Evolutionary conservation across 2,888 invertebrate genomes (phyloP).

Genomic region (Folsomia candida): DNA sequence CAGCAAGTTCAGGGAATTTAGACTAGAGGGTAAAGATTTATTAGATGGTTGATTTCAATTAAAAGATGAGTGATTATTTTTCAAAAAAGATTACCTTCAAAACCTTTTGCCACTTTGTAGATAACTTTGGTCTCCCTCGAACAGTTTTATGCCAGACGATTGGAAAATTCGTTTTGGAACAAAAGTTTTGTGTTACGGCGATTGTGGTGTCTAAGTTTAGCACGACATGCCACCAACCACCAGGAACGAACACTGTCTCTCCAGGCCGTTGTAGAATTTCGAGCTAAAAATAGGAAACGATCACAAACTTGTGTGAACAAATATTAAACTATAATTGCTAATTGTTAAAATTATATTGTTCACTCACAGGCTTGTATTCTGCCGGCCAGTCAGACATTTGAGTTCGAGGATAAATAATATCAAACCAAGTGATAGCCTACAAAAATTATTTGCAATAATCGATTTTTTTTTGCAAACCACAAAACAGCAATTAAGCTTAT

Average conservation of each 20-base stretch:
- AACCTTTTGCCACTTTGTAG: slow-evolving; percentile 78
- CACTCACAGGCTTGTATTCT: slow-evolving; percentile 80
- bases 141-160: slow-evolving; percentile 98
- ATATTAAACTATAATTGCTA: not conserved
- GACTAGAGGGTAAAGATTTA: slow-evolving; percentile 53
- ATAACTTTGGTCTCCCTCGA: slow-evolving; percentile 90
- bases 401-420: slow-evolving; percentile 88
- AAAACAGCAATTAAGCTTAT: too few species aligned
- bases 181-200: slow-evolving; percentile 97
- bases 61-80: not conserved
- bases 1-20: slow-evolving; percentile 72
- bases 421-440: slow-evolving; percentile 98
- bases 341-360: too few species aligned
- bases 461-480: too few species aligned
- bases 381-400: slow-evolving; percentile 84
- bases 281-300: slow-evolving; percentile 64
- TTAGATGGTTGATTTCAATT: slow-evolving; percentile 53
- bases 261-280: slow-evolving; percentile 94
- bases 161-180: slow-evolving; percentile 92
- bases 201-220: slow-evolving; percentile 93
- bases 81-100: slow-evolving; percentile 56
- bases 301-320: not conserved
- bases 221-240: slow-evolving; percentile 99
- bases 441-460: too few species aligned
- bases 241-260: slow-evolving; percentile 96